Conservation (phyloP, 2,113 vertebrate genomes). For the Oreotragus oreotragus region DNA sequence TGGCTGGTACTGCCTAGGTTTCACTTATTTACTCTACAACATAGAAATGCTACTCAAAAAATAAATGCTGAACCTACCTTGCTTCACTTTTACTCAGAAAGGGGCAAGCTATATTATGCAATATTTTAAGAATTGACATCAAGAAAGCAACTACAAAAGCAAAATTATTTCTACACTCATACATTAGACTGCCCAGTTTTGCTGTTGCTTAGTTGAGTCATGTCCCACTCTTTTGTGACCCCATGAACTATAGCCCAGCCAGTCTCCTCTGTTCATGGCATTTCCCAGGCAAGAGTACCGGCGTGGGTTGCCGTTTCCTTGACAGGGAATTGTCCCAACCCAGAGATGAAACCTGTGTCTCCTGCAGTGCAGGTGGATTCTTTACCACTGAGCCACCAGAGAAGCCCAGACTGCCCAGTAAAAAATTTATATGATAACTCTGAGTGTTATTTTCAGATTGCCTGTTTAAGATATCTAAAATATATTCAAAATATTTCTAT, state of each 20-base stretch:
- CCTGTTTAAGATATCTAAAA: neutral
- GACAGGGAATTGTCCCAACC: neutral
- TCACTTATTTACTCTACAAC: neutral
- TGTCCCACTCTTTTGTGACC: neutral
- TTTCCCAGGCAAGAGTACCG: neutral
- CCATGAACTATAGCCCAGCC: neutral
- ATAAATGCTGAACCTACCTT: neutral
- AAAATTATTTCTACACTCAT: constrained; percentile 13
- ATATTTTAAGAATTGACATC: neutral
- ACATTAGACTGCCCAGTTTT: neutral
- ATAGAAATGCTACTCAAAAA: neutral
- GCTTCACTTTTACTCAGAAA: neutral
- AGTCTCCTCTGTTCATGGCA: neutral
- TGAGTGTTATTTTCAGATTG: neutral
- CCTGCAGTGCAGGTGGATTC: neutral
- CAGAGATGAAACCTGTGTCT: neutral
- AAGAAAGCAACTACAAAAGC: neutral
- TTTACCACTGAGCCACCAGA: neutral
- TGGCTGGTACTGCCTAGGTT: neutral
- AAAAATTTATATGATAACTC: neutral
- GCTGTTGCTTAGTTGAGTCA: neutral
- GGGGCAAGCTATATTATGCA: neutral
- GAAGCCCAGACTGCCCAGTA: neutral
- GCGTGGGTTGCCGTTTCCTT: neutral
- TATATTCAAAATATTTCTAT: neutral